Conservation (phyloP, 2,888 invertebrate genomes). For the Bugula neritina region DNA sequence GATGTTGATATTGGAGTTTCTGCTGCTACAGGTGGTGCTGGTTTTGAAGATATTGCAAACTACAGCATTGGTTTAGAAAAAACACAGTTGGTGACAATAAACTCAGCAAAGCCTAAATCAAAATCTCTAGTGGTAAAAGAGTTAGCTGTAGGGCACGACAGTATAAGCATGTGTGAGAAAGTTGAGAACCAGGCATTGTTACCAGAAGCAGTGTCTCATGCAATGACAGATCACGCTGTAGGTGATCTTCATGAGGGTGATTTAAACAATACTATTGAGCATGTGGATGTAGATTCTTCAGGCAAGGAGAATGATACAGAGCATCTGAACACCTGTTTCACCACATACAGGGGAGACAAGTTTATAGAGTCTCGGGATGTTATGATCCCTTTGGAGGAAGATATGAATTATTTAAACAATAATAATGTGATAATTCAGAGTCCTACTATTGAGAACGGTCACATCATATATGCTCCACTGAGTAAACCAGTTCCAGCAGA, state of each 20-base stretch:
- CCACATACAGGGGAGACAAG: constrained; percentile 22
- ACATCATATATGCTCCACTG: background rate
- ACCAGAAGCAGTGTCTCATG: background rate
- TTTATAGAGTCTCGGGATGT: background rate
- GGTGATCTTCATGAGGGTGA: background rate
- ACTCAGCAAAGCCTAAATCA: background rate
- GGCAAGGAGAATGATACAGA: background rate
- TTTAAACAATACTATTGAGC: background rate
- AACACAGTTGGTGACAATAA: background rate
- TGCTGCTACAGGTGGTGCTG: too few species aligned
- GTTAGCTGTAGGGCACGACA: too few species aligned
- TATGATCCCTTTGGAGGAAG: background rate
- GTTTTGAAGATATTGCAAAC: background rate
- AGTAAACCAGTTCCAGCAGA: background rate
- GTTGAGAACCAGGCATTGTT: too few species aligned
- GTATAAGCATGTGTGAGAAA: too few species aligned
- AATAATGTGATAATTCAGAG: constrained; percentile 9
- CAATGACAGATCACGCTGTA: background rate
- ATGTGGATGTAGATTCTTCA: background rate
- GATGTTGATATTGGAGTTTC: background rate
- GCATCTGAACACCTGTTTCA: background rate
- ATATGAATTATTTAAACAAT: background rate
- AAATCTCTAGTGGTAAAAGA: too few species aligned
- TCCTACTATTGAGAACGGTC: background rate
- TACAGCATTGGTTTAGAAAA: background rate